phyloP scores from a whole-genome alignment of 1,140 invertebrate genomes.

The Pollicipes pollicipes region DNA sequence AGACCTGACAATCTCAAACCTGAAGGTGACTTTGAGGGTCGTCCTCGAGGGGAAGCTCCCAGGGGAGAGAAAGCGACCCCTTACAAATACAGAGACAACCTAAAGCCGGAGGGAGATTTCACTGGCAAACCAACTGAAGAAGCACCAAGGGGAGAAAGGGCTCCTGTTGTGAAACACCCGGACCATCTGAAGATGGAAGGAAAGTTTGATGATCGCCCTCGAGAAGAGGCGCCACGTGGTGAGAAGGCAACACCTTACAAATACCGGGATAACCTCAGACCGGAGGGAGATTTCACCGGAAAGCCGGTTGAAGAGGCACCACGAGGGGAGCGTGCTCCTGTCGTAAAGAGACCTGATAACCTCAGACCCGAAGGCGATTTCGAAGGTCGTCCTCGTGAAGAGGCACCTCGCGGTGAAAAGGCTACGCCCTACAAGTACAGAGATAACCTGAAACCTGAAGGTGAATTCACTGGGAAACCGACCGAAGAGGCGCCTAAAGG shows the following conservation, averaged over 20 bases:
- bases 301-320: conserved; percentile 8
- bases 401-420: conserved; percentile 10
- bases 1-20: conserved; percentile 19
- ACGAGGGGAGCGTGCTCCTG: conserved; percentile 18
- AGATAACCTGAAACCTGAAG: conserved; percentile 34
- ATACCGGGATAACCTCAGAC: conserved; percentile 36
- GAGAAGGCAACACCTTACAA: conserved; percentile 32
- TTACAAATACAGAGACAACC: conserved; percentile 18
- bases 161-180: conserved; percentile 13
- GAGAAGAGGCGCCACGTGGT: conserved; percentile 24
- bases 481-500: conserved; percentile 13
- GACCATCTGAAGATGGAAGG: conserved; percentile 21
- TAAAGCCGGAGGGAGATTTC: conserved; percentile 9
- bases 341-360: conserved; percentile 35
- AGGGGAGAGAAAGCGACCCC: conserved; percentile 17
- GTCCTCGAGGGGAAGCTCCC: conserved; percentile 6
- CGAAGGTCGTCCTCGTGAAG: conserved; percentile 17
- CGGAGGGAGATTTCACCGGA: conserved; percentile 19
- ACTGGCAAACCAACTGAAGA: background rate
- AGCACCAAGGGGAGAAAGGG: conserved; percentile 11
- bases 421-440: conserved; percentile 3
- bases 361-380: conserved; percentile 37
- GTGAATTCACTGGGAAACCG: conserved; percentile 29
- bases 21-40: conserved; percentile 23
- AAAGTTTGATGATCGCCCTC: conserved; percentile 15